Conservation (phyloP, 2,888 invertebrate species). For the Sphaerophoria taeniata region DNA sequence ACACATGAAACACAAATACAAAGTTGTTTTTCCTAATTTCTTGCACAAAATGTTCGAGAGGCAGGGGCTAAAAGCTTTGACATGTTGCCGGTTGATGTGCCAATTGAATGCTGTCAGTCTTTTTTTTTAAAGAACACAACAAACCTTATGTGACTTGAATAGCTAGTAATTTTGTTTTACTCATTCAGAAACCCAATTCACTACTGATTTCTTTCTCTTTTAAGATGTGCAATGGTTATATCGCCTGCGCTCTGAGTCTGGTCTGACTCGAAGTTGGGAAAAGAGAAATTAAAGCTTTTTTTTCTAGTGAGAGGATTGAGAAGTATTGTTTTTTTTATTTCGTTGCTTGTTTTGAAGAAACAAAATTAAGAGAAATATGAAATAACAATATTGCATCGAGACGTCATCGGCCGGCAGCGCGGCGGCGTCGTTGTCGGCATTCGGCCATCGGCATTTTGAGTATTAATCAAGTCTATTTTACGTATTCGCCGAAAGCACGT, state of each 20-base stretch:
- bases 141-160: background rate
- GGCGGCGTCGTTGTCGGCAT: conserved; percentile 12
- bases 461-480: background rate
- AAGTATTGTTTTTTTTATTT: conserved; percentile 3
- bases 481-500: conserved; percentile 41
- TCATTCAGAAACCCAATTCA: conserved; percentile 29
- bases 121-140: conserved; percentile 34
- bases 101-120: background rate
- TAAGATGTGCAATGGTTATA: background rate
- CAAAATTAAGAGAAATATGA: conserved; percentile 19
- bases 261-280: background rate
- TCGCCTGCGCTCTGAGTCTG: background rate
- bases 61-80: background rate
- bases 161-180: conserved; percentile 29
- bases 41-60: background rate
- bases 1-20: background rate
- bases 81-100: background rate
- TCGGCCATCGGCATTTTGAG: background rate
- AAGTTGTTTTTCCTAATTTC: background rate
- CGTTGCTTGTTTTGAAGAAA: background rate
- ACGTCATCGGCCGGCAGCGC: too few species aligned
- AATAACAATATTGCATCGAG: conserved; percentile 10
- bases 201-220: background rate
- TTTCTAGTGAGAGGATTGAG: conserved; percentile 14
- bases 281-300: conserved; percentile 30